phyloP scores from a whole-genome alignment of 2,888 invertebrate species.

The Panopea generosa region DNA sequence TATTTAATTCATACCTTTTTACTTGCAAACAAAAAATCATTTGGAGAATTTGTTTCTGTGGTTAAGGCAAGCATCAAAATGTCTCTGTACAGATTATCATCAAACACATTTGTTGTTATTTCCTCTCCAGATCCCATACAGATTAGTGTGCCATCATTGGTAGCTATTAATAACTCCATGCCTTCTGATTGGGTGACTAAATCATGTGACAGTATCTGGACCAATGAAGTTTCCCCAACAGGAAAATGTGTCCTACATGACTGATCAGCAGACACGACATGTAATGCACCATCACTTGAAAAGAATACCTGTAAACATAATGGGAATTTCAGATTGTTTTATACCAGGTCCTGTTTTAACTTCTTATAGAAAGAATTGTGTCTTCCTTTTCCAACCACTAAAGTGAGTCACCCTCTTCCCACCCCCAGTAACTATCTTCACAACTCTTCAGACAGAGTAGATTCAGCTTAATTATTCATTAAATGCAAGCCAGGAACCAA shows the following conservation, averaged over 20 bases:
- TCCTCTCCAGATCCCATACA: constrained; percentile 76
- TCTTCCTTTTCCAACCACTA: too few species aligned
- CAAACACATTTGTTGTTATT: constrained; percentile 20
- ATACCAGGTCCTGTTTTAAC: too few species aligned
- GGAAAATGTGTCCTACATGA: constrained; percentile 76
- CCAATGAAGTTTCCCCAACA: constrained; percentile 80
- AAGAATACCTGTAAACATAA: constrained; percentile 70
- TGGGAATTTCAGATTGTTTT: too few species aligned
- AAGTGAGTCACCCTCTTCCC: too few species aligned
- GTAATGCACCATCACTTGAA: constrained; percentile 78
- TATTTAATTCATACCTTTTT: constrained; percentile 64
- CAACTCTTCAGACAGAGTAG: too few species aligned
- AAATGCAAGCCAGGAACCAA: too few species aligned
- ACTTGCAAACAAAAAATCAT: constrained; percentile 71
- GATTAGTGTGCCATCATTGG: constrained; percentile 81
- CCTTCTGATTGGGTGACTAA: constrained; percentile 75
- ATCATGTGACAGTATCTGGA: constrained; percentile 79
- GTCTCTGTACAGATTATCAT: constrained; percentile 50
- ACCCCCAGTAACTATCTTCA: too few species aligned
- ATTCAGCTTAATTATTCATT: too few species aligned
- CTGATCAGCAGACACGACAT: constrained; percentile 78
- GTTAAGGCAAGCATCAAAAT: constrained; percentile 48
- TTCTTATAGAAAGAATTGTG: too few species aligned
- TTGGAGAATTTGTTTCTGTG: constrained; percentile 67
- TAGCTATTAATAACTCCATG: constrained; percentile 79